A percentile compares a stretch with the other conserved stretches of the same genome.
Evolutionary conservation across 23 tunicate genomes (phyloP).

Genomic region (Ciona savignyi): DNA sequence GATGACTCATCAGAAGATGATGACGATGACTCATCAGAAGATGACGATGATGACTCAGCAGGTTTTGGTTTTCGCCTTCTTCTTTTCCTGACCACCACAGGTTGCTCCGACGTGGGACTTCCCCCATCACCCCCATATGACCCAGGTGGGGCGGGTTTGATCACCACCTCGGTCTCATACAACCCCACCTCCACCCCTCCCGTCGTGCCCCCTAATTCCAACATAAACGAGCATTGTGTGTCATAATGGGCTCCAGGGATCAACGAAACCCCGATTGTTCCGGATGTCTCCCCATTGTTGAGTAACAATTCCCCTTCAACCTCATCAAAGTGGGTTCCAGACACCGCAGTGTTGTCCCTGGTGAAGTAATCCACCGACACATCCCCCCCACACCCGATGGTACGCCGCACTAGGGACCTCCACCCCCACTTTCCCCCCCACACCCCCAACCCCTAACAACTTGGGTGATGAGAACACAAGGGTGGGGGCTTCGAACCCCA

Average conservation of each 20-base stretch:
- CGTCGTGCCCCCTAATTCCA: constrained; percentile 64
- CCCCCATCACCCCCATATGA: background rate
- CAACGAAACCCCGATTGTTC: constrained; percentile 35
- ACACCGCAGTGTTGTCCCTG: constrained; percentile 92
- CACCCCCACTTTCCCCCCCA: background rate
- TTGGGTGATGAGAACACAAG: constrained; percentile 9
- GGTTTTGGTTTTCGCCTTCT: background rate
- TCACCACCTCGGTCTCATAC: constrained; percentile 75
- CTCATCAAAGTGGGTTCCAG: constrained; percentile 76
- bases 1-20: constrained; percentile 8
- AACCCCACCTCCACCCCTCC: constrained; percentile 88
- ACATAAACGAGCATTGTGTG: constrained; percentile 34
- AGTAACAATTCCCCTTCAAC: constrained; percentile 59
- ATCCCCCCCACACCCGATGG: constrained; percentile 72
- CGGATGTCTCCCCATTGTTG: constrained; percentile 38
- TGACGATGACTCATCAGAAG: background rate
- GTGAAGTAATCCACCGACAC: constrained; percentile 79
- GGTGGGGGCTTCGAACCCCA: constrained; percentile 51
- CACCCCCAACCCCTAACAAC: background rate
- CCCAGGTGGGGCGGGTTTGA: constrained; percentile 19
- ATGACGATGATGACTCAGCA: too few relatives aligned
- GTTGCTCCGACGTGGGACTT: background rate
- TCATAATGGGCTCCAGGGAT: constrained; percentile 47
- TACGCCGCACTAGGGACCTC: constrained; percentile 41
- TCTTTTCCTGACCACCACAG: background rate